These are phyloP conservation scores for Matsumurasca onukii DNA, from an alignment of 1,140 invertebrate genomes.

Conservation along the genomic window DNA sequence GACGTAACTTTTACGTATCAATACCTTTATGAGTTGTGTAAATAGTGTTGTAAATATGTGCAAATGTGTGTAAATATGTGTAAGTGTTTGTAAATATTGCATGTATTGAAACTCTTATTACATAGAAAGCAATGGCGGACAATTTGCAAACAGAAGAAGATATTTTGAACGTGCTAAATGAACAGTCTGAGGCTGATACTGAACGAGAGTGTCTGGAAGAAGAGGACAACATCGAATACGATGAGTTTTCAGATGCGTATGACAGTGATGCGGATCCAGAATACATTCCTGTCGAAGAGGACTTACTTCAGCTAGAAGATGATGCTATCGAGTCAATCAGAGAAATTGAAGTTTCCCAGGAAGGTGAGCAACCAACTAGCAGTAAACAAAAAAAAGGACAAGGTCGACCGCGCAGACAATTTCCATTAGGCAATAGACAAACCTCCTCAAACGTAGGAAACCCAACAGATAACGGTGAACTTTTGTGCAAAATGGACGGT, in stretches of 20 bases:
- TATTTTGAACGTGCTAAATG: conserved; percentile 5
- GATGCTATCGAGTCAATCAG: background rate
- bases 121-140: conserved; percentile 15
- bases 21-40: conserved; percentile 12
- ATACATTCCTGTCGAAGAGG: background rate
- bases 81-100: background rate
- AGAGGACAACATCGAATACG: conserved; percentile 14
- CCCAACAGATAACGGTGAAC: background rate
- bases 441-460: background rate
- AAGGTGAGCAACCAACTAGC: conserved; percentile 11
- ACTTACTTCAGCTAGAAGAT: background rate
- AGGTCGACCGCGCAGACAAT: background rate
- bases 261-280: conserved; percentile 9
- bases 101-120: background rate
- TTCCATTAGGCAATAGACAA: conserved; percentile 3
- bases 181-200: conserved; percentile 9
- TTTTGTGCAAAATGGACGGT: conserved; percentile 7
- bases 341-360: background rate
- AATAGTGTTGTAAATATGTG: background rate
- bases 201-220: conserved; percentile 17
- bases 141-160: background rate
- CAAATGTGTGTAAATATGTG: conserved; percentile 1
- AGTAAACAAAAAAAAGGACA: conserved; percentile 24
- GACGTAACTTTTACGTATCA: conserved; percentile 16
- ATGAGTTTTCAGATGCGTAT: conserved; percentile 10